Percentiles rank a stretch among this genome's conserved stretches.
Conservation (phyloP, 2,797 vertebrate species). For the Etheostoma nigrum region DNA sequence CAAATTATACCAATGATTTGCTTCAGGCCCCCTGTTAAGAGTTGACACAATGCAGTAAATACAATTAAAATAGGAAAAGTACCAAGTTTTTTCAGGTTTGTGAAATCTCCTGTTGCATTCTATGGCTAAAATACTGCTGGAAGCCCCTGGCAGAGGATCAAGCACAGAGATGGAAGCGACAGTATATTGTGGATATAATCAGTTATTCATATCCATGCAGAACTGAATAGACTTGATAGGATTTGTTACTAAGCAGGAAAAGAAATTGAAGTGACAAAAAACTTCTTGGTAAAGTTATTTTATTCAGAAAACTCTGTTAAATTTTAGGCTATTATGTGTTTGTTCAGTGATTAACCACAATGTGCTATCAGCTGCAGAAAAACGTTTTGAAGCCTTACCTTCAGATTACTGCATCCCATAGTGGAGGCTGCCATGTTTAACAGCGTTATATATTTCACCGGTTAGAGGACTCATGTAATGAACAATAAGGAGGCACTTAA, state of each 20-base stretch:
- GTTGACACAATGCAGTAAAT: slow-evolving; percentile 5
- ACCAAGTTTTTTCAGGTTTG: slow-evolving; percentile 48
- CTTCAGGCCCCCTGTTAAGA: not conserved
- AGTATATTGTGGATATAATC: slow-evolving; percentile 28
- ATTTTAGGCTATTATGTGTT: slow-evolving; percentile 20
- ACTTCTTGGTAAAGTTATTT: not conserved
- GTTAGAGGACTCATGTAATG: slow-evolving; percentile 60
- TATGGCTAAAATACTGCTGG: slow-evolving; percentile 36
- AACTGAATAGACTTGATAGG: slow-evolving; percentile 20
- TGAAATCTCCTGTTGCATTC: slow-evolving; percentile 28
- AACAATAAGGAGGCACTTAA: slow-evolving; percentile 67
- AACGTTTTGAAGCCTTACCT: slow-evolving; percentile 16
- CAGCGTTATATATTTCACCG: slow-evolving; percentile 58
- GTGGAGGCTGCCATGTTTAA: slow-evolving; percentile 40
- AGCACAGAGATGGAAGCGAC: slow-evolving; percentile 18
- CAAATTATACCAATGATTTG: slow-evolving; percentile 26
- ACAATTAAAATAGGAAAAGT: slow-evolving; percentile 37
- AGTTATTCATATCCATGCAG: slow-evolving; percentile 49
- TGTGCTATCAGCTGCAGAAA: slow-evolving; percentile 5
- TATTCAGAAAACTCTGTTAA: slow-evolving; percentile 1
- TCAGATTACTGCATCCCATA: slow-evolving; percentile 10
- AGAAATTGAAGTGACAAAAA: slow-evolving; percentile 25
- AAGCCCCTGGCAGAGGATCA: slow-evolving; percentile 55
- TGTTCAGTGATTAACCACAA: slow-evolving; percentile 18
- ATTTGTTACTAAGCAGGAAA: slow-evolving; percentile 32